These are phyloP conservation scores for Lophotriccus pileatus DNA, from an alignment of 2,797 vertebrate genomes.

Conservation along the genomic window DNA sequence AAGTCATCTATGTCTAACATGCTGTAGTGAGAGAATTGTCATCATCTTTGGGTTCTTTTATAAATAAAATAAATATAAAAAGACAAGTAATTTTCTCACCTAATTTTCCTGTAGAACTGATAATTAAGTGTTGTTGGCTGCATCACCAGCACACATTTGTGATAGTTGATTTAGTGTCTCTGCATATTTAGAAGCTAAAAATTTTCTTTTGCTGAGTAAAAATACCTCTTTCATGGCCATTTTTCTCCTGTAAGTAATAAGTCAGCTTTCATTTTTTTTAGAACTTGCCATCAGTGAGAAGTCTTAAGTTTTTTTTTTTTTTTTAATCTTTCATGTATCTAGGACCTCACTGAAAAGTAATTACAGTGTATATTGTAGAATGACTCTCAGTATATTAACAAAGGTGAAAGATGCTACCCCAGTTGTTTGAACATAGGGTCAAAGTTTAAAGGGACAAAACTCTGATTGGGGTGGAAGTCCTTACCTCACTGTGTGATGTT, in stretches of 20 bases:
- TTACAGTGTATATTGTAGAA: not conserved
- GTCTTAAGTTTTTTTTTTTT: not conserved
- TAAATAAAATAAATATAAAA: constrained; percentile 83
- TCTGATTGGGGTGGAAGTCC: not conserved
- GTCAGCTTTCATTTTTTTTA: not conserved
- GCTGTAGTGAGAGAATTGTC: constrained; percentile 52
- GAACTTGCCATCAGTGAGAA: not conserved
- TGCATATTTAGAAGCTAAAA: constrained; percentile 79
- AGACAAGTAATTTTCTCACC: constrained; percentile 84
- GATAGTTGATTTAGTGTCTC: constrained; percentile 76
- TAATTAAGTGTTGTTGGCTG: constrained; percentile 83
- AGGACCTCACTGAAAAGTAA: not conserved
- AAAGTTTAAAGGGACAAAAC: not conserved
- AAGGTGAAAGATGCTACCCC: not conserved
- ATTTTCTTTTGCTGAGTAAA: constrained; percentile 66
- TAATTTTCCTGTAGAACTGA: constrained; percentile 84
- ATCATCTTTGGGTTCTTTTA: constrained; percentile 71
- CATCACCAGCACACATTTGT: constrained; percentile 75
- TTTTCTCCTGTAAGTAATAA: constrained; percentile 32
- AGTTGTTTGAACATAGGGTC: not conserved
- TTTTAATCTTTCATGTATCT: not conserved
- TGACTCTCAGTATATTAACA: not conserved
- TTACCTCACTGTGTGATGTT: not conserved
- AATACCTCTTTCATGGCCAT: constrained; percentile 56
- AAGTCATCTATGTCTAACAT: constrained; percentile 25